A percentile compares a stretch with the other conserved stretches of the same genome.
phyloP scores from a whole-genome alignment of 1,140 invertebrate species.

The Oreohelix idahoensis region DNA sequence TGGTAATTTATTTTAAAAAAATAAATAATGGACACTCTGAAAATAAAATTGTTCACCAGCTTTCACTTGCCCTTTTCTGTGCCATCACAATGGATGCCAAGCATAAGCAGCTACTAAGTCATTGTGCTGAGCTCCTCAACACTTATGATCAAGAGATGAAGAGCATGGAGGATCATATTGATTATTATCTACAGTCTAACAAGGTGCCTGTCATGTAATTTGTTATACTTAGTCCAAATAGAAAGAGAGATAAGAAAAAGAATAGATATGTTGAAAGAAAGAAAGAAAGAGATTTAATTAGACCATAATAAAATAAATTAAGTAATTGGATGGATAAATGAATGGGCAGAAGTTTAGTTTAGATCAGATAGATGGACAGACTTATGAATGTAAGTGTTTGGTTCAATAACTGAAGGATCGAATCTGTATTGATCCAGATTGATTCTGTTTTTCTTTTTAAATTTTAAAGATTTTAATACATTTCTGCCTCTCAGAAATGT shows the following conservation, averaged over 20 bases:
- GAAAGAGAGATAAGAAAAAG: background rate
- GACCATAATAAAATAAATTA: no score
- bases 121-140: constrained; percentile 19
- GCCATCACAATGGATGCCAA: constrained; percentile 34
- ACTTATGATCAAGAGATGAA: constrained; percentile 2
- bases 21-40: no score
- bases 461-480: background rate
- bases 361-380: no score
- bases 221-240: background rate
- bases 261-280: no score
- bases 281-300: no score
- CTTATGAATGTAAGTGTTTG: no score
- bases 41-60: background rate
- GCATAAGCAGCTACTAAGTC: constrained; percentile 25
- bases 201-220: constrained; percentile 16
- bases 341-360: no score
- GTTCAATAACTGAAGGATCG: no score
- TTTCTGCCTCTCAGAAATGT: background rate
- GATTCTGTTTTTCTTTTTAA: no score
- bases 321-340: no score
- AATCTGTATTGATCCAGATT: no score
- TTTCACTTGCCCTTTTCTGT: background rate
- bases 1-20: no score
- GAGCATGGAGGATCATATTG: constrained; percentile 29
- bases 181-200: constrained; percentile 9